These are phyloP conservation scores for Drosophila nr. perissopoda DNA, from an alignment of 2,888 invertebrate species.

Conservation along the genomic window DNA sequence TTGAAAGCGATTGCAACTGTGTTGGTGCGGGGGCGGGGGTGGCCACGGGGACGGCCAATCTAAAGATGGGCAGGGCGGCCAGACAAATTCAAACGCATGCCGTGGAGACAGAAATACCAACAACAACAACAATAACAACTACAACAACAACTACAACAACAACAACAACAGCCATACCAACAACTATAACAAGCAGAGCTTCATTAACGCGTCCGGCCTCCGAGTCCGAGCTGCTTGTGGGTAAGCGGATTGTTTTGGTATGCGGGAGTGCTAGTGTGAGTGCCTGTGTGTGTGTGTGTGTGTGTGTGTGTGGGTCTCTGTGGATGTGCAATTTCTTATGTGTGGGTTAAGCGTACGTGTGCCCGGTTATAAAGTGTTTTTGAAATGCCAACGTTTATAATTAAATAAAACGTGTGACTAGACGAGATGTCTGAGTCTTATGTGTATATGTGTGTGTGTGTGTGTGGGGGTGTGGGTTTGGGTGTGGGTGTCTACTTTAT, in stretches of 20 bases:
- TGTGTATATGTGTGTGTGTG: background rate
- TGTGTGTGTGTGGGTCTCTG: background rate
- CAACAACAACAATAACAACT: constrained; percentile 16
- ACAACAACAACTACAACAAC: constrained; percentile 19
- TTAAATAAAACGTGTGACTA: constrained; percentile 74
- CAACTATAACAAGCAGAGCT: constrained; percentile 58
- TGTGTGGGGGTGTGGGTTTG: background rate
- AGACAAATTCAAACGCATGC: constrained; percentile 47
- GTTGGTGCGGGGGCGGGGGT: constrained; percentile 22
- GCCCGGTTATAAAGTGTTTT: constrained; percentile 71
- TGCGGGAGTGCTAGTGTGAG: background rate
- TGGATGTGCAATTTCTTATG: background rate
- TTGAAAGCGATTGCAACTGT: constrained; percentile 59
- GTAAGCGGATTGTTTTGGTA: constrained; percentile 60
- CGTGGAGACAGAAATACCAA: constrained; percentile 20
- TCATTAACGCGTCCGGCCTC: constrained; percentile 78
- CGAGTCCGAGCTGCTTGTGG: constrained; percentile 70
- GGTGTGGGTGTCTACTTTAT: constrained; percentile 3
- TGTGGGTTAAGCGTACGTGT: constrained; percentile 22
- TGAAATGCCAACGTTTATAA: constrained; percentile 74
- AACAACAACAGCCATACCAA: constrained; percentile 21
- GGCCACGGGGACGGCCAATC: constrained; percentile 16
- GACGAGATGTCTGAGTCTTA: constrained; percentile 13
- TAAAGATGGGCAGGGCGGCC: constrained; percentile 42
- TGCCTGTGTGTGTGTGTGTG: background rate